These are phyloP conservation scores for Aricia artaxerxes DNA, from an alignment of 2,888 invertebrate species.

Conservation along the genomic window DNA sequence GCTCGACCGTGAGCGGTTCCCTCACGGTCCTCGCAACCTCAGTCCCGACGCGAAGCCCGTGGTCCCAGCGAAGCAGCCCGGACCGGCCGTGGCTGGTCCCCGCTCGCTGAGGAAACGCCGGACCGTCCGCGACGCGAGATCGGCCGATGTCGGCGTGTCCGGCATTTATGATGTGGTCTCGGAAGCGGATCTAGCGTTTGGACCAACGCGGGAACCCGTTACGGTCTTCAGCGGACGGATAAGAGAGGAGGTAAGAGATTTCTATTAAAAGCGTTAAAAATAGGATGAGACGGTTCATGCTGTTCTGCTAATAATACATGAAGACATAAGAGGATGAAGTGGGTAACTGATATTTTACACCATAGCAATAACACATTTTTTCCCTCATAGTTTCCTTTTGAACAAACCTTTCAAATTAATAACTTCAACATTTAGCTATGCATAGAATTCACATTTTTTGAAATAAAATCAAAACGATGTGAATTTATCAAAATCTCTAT, in stretches of 20 bases:
- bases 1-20: slow-evolving; percentile 85
- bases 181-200: slow-evolving; percentile 94
- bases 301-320: too few relatives aligned
- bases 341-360: too few relatives aligned
- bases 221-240: slow-evolving; percentile 94
- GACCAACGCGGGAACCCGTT: slow-evolving; percentile 91
- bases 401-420: too few relatives aligned
- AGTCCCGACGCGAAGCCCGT: slow-evolving; percentile 72
- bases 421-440: too few relatives aligned
- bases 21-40: slow-evolving; percentile 88
- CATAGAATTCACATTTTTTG: too few relatives aligned
- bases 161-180: slow-evolving; percentile 95
- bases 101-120: slow-evolving; percentile 82
- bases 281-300: too few relatives aligned
- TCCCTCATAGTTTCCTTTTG: too few relatives aligned
- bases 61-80: slow-evolving; percentile 74
- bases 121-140: slow-evolving; percentile 86
- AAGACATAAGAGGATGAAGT: too few relatives aligned
- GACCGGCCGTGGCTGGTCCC: slow-evolving; percentile 77
- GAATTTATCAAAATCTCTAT: too few relatives aligned
- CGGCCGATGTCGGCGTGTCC: slow-evolving; percentile 93
- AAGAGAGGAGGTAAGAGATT: slow-evolving; percentile 83
- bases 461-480: too few relatives aligned
- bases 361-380: too few relatives aligned
- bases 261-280: not conserved